These are phyloP conservation scores for Lissocephala sabroskyi DNA, from an alignment of 2,888 invertebrate genomes.

Conservation along the genomic window DNA sequence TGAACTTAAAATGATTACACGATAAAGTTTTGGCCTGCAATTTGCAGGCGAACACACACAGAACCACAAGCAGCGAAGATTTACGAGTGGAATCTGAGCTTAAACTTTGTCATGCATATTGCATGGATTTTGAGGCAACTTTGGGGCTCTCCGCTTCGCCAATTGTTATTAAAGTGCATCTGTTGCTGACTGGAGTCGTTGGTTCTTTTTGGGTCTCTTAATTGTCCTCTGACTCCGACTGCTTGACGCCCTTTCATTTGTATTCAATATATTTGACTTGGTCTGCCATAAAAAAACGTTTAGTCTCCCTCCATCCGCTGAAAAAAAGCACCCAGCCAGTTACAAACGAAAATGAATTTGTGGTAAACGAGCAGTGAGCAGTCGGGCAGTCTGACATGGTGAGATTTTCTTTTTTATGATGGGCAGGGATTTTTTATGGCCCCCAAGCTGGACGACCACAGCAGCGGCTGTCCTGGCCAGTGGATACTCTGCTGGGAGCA, in stretches of 20 bases:
- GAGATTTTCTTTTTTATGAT: too few species aligned
- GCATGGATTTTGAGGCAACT: not conserved
- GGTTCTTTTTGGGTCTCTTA: not conserved
- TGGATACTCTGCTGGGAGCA: too few species aligned
- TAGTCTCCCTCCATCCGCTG: slow-evolving; percentile 13
- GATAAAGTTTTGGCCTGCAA: slow-evolving; percentile 56
- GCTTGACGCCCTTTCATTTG: slow-evolving; percentile 23
- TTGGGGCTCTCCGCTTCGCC: not conserved
- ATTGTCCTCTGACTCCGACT: too few species aligned
- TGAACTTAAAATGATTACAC: slow-evolving; percentile 60
- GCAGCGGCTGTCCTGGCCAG: too few species aligned
- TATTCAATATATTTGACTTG: slow-evolving; percentile 31
- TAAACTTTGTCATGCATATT: too few species aligned
- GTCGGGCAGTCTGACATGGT: too few species aligned
- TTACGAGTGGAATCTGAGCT: too few species aligned
- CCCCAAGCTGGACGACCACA: too few species aligned
- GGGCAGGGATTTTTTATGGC: too few species aligned
- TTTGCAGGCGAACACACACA: slow-evolving; percentile 38
- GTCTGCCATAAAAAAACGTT: slow-evolving; percentile 30
- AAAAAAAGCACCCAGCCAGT: slow-evolving; percentile 13
- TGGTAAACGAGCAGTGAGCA: too few species aligned
- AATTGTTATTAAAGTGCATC: not conserved
- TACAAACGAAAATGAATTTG: too few species aligned
- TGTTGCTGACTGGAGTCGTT: not conserved
- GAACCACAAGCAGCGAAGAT: too few species aligned